Conservation (phyloP, 2,113 vertebrate genomes). For the Podocnemis expansa region DNA sequence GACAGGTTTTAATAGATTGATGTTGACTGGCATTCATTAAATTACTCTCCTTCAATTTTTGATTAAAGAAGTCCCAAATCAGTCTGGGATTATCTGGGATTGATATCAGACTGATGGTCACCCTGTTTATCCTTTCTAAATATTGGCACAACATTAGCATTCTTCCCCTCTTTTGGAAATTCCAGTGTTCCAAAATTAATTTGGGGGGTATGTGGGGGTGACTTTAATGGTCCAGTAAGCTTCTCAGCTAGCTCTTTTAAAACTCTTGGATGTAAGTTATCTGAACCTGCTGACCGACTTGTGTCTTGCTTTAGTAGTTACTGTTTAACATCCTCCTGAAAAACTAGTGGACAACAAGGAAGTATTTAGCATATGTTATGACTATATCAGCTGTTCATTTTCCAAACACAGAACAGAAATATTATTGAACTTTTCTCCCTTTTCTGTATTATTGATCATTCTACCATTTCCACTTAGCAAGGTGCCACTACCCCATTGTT, state of each 20-base stretch:
- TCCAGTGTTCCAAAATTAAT: background rate
- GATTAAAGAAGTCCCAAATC: background rate
- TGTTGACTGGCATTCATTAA: background rate
- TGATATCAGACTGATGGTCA: background rate
- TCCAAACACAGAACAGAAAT: background rate
- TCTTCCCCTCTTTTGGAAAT: background rate
- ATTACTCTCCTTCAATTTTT: background rate
- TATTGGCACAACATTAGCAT: background rate
- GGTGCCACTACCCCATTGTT: background rate
- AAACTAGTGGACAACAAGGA: background rate
- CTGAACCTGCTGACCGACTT: too few relatives aligned
- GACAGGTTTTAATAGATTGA: background rate
- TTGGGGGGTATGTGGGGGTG: accelerated
- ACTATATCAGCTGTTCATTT: background rate
- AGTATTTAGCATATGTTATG: background rate
- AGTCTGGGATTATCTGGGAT: background rate
- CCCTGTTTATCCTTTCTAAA: background rate
- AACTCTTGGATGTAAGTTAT: too few relatives aligned
- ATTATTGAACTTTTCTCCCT: background rate
- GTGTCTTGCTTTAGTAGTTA: background rate
- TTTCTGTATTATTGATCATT: background rate
- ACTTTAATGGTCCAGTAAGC: too few relatives aligned
- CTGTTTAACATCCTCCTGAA: background rate
- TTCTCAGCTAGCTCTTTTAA: too few relatives aligned
- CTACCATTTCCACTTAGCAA: background rate